Evolutionary conservation across 2,888 invertebrate species (phyloP).

Genomic region (Heliconius erato): DNA sequence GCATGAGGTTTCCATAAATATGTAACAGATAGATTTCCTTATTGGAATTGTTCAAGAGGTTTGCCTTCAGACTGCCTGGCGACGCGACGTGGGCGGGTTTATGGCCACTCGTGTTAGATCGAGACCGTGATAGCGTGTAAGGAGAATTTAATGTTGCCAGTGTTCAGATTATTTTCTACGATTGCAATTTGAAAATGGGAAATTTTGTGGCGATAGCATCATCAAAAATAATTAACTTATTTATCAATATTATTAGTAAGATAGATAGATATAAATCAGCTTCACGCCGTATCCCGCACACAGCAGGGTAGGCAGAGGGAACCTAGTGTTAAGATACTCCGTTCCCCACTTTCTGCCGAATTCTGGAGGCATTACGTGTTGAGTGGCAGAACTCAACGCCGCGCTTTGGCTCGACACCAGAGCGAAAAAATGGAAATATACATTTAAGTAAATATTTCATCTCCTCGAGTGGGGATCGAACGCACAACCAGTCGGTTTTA

Average conservation of each 20-base stretch:
- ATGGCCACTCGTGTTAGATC: slow-evolving; percentile 42
- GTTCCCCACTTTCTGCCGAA: no score
- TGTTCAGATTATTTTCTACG: slow-evolving; percentile 39
- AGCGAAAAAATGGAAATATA: no score
- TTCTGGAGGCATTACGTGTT: no score
- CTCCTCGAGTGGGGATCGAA: no score
- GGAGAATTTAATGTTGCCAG: slow-evolving; percentile 42
- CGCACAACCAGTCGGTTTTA: no score
- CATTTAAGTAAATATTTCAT: no score
- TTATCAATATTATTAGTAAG: neutral
- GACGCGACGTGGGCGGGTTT: slow-evolving; percentile 57
- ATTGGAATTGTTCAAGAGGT: slow-evolving; percentile 61
- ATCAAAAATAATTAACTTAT: neutral
- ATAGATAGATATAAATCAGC: neutral
- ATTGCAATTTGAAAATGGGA: slow-evolving; percentile 26
- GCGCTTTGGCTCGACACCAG: no score
- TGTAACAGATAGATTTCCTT: slow-evolving; percentile 57
- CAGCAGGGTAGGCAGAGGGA: no score
- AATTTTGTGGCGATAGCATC: neutral
- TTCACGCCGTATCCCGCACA: no score
- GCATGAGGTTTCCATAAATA: slow-evolving; percentile 63
- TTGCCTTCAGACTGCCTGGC: slow-evolving; percentile 78
- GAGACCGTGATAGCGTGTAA: slow-evolving; percentile 37
- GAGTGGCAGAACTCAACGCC: no score
- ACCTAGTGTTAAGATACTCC: no score